A percentile compares a stretch with the other conserved stretches of the same genome.
phyloP scores from a whole-genome alignment of 2,888 invertebrate genomes.

The Acanthosepion pharaonis region DNA sequence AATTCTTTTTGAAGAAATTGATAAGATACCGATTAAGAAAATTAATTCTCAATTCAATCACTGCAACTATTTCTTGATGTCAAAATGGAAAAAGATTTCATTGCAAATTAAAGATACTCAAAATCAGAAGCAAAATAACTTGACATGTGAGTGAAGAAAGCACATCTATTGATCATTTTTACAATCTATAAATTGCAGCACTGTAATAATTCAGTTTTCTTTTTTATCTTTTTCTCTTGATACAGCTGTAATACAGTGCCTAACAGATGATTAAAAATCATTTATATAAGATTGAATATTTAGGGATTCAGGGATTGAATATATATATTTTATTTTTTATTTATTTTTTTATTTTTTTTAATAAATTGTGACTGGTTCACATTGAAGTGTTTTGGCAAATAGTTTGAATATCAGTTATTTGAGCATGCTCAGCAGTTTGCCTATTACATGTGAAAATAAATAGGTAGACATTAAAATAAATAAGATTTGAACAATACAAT shows the following conservation, averaged over 20 bases:
- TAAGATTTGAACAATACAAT: neutral
- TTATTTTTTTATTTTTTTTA: no score
- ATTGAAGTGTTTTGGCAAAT: neutral
- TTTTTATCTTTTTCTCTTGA: neutral
- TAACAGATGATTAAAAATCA: neutral
- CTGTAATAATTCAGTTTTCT: neutral
- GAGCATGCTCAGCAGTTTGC: slow-evolving; percentile 18
- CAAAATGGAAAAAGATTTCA: no score
- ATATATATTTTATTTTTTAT: neutral
- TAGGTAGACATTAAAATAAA: neutral
- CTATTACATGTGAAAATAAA: neutral
- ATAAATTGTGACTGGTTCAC: neutral
- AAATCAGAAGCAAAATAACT: neutral
- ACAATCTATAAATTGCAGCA: neutral
- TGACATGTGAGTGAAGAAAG: neutral
- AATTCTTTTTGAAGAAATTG: neutral
- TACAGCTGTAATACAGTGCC: neutral
- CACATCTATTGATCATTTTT: neutral
- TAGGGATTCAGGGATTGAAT: neutral
- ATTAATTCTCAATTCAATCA: neutral
- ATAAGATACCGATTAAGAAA: neutral
- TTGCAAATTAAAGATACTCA: neutral
- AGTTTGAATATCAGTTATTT: neutral
- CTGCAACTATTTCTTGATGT: neutral
- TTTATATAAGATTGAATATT: neutral